Percentiles rank a stretch among this genome's conserved stretches.
phyloP scores from a whole-genome alignment of 35 echinoderm and acorn worm genomes.

The Apostichopus californicus region DNA sequence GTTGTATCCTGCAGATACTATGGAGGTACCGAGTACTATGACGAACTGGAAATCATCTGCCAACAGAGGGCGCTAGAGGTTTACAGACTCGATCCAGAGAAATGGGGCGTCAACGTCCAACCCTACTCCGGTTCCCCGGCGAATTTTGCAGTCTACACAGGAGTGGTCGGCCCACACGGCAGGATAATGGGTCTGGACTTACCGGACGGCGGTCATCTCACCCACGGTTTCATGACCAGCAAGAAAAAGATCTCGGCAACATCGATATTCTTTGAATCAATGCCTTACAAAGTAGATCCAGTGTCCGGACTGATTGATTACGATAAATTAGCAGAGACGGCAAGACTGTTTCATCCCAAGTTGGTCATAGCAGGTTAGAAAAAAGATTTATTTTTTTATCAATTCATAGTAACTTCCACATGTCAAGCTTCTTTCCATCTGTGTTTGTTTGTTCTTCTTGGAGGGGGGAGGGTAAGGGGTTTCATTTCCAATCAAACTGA shows the following conservation, averaged over 20 bases:
- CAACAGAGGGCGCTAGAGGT: slow-evolving; percentile 78
- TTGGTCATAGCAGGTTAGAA: slow-evolving; percentile 89
- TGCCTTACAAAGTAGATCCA: slow-evolving; percentile 92
- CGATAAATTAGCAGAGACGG: slow-evolving; percentile 75
- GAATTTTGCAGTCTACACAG: slow-evolving; percentile 98
- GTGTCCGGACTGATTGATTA: slow-evolving; percentile 83
- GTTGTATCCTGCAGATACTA: slow-evolving; percentile 72
- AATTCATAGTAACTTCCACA: not conserved
- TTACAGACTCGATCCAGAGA: slow-evolving; percentile 68
- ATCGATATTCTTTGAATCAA: slow-evolving; percentile 95
- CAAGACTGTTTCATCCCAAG: slow-evolving; percentile 85
- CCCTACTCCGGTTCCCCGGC: slow-evolving; percentile 96
- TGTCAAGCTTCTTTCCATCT: too few relatives aligned
- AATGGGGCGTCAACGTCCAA: slow-evolving; percentile 98
- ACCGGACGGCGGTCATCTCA: slow-evolving; percentile 94
- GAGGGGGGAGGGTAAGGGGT: too few relatives aligned
- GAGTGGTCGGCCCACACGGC: slow-evolving; percentile 77
- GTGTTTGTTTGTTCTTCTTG: too few relatives aligned
- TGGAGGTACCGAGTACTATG: slow-evolving; percentile 84
- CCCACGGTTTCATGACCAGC: slow-evolving; percentile 92
- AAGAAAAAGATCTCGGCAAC: slow-evolving; percentile 99
- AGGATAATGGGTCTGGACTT: slow-evolving; percentile 97
- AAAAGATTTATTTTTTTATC: not conserved
- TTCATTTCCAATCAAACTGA: too few relatives aligned
- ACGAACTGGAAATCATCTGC: slow-evolving; percentile 80